Base-by-base conservation (phyloP, 2,888 invertebrate species). In the Xanthorhoe spadicearia region DNA sequence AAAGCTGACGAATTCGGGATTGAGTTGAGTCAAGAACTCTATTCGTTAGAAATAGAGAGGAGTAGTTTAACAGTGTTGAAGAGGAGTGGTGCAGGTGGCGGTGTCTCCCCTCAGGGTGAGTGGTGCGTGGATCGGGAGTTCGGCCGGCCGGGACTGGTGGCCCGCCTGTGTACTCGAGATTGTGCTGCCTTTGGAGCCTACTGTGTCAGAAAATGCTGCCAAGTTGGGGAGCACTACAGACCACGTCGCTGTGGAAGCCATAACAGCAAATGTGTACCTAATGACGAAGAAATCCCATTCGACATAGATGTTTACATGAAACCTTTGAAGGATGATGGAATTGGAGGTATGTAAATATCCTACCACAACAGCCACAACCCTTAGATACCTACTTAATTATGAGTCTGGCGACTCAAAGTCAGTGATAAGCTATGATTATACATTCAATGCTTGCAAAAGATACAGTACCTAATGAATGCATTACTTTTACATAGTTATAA, bases 131-230 rank as follows among this genome's bases (percentile, higher is more conserved):
- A 93, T 56, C 79, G 82, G n/a, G 83, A 86, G 46, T 80, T 75
- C 48, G 61, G 70, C 7, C 74, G 73, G 5, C 60, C 70, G 0
- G 75, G 73, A 19, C 66, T 89, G 48, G 76, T 93, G 4, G 91
- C 87, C 35, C 84, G 90, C 43, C 86, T 86, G 10, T 93, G 93
- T 72, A 81, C 88, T 4, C 72, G 70, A 10, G 80, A 89, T 65
- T 91, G 88, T 71, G 69, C 77, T 0, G 72, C 70, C 4, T 90
- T 83, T 69, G 86, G 82, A 28, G 90, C 90, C 2, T 87, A 77
- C 69, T 93, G 94, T 71, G 70, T 94, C 4, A 89, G 87, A 62
- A 94, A 94, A 77, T 94, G 94, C 73, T 94, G 94, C 75, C 93
- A 93, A 1, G 84, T 93, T 28, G 94, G 94, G 13, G 76, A 94